A percentile compares a stretch with the other conserved stretches of the same genome.
Evolutionary conservation across 2,888 invertebrate species (phyloP).

Genomic region (Watsonalla binaria): DNA sequence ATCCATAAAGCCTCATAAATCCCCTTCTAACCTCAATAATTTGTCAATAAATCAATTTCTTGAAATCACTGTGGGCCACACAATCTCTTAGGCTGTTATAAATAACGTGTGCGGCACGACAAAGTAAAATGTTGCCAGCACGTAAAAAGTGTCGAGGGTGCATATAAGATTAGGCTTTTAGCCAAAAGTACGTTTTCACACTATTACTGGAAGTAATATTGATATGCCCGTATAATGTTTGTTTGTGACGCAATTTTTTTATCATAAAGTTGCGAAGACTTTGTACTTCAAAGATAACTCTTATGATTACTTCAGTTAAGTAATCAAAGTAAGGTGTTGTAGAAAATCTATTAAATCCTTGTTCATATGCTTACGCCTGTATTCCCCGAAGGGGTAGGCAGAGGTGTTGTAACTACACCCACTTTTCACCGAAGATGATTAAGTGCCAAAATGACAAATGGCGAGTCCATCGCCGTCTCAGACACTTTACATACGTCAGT

Average conservation of each 20-base stretch:
- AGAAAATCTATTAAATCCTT: no score
- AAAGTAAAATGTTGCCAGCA: conserved; percentile 50
- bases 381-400: no score
- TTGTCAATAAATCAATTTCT: conserved; percentile 4
- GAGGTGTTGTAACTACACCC: no score
- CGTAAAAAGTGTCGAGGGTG: conserved; percentile 62
- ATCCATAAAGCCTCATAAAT: not conserved
- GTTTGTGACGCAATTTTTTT: conserved; percentile 6
- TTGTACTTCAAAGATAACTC: no score
- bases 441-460: no score
- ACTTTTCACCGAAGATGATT: no score
- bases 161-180: conserved; percentile 72
- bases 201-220: conserved; percentile 26
- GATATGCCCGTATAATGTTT: conserved; percentile 14
- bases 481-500: no score
- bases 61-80: conserved; percentile 8
- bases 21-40: conserved; percentile 4
- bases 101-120: conserved; percentile 51
- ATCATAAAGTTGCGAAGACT: not conserved
- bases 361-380: no score
- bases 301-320: no score
- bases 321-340: no score
- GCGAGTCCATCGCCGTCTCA: no score
- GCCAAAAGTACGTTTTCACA: conserved; percentile 56
- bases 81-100: conserved; percentile 38